Evolutionary conservation across 2,113 vertebrate species (phyloP).

Genomic region (Zapus hudsonius): DNA sequence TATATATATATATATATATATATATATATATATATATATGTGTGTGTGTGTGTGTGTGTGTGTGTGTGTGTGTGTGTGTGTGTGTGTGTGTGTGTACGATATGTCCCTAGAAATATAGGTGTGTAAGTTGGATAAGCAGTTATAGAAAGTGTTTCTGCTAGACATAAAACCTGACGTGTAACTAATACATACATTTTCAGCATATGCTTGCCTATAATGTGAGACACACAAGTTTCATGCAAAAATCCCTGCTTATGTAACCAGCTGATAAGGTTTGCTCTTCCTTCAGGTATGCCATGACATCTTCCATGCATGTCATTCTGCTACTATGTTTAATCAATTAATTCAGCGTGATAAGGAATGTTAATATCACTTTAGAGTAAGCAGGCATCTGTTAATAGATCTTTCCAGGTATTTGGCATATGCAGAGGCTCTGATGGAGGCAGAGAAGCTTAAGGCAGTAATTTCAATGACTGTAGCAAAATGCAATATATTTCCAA

Average conservation of each 20-base stretch:
- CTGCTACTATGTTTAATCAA: conserved; percentile 53
- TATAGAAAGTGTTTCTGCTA: neutral
- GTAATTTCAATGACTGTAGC: conserved; percentile 46
- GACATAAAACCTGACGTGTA: neutral
- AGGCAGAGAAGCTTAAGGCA: conserved; percentile 39
- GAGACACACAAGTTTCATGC: neutral
- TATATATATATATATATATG: too few species aligned
- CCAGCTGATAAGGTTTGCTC: neutral
- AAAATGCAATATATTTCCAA: conserved; percentile 57
- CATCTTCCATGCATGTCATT: conserved; percentile 27
- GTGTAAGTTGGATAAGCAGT: neutral
- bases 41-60: too few species aligned
- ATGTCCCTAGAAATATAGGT: too few species aligned
- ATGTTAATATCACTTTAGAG: conserved; percentile 66
- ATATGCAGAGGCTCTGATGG: conserved; percentile 13
- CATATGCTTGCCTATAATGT: neutral
- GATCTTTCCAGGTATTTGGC: conserved; percentile 66
- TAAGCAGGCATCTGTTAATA: conserved; percentile 63
- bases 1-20: too few species aligned
- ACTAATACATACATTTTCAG: neutral
- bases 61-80: too few species aligned
- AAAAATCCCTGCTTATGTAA: conserved; percentile 18
- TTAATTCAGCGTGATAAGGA: conserved; percentile 70
- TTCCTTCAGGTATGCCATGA: neutral
- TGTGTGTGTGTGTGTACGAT: too few species aligned